Evolutionary conservation across 2,888 invertebrate species (phyloP).

Genomic region (Sphecodes monilicornis): DNA sequence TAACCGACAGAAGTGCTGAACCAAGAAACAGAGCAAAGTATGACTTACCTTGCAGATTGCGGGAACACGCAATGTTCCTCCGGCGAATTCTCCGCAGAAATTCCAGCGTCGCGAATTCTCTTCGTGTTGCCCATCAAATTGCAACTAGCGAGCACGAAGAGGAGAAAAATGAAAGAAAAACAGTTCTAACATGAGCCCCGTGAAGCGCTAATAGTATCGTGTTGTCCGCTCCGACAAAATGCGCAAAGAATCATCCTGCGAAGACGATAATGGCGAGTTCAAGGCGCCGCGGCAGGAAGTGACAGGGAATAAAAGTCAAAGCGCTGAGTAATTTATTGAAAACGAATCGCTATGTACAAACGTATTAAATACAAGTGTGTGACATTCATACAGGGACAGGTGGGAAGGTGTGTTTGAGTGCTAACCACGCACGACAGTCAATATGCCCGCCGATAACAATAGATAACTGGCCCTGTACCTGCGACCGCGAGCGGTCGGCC

Average conservation of each 20-base stretch:
- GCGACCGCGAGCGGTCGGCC: constrained; percentile 62
- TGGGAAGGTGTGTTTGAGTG: constrained; percentile 45
- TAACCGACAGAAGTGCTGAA: neutral
- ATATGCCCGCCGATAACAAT: constrained; percentile 78
- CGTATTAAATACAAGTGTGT: constrained; percentile 80
- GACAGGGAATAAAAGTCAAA: constrained; percentile 71
- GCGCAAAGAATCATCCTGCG: too few relatives aligned
- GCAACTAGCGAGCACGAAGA: neutral
- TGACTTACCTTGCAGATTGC: constrained; percentile 36
- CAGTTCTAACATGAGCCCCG: neutral
- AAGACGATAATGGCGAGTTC: neutral
- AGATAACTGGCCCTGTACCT: constrained; percentile 71
- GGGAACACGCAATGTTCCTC: constrained; percentile 4
- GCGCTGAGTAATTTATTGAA: constrained; percentile 81
- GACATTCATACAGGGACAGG: constrained; percentile 78
- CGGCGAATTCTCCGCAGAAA: neutral
- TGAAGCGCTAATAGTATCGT: neutral
- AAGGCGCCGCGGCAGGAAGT: constrained; percentile 2
- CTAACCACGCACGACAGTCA: constrained; percentile 70
- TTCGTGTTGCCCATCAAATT: neutral
- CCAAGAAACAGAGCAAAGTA: constrained; percentile 16
- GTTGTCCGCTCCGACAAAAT: neutral
- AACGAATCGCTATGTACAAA: constrained; percentile 81
- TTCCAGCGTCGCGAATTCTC: neutral
- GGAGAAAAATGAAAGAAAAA: neutral